Conservation (phyloP, 2,797 vertebrate species). For the Sebastes oblongus region DNA sequence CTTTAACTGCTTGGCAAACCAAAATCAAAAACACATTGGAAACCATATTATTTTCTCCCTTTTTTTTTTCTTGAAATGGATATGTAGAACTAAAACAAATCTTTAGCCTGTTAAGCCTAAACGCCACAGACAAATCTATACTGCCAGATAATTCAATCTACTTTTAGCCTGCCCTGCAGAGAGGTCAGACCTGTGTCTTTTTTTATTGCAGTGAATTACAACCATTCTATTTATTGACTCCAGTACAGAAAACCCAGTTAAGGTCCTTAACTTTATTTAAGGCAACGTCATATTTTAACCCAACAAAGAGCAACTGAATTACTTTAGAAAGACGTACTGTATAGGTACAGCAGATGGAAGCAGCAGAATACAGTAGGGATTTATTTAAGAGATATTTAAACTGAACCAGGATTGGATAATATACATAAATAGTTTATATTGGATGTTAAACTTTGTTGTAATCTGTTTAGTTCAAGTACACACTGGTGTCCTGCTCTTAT, state of each 20-base stretch:
- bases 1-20: background rate
- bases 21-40: background rate
- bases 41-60: background rate
- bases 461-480: background rate
- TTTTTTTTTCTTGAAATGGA: background rate
- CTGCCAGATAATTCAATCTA: background rate
- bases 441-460: background rate
- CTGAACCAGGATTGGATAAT: background rate
- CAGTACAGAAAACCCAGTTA: background rate
- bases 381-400: background rate
- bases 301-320: background rate
- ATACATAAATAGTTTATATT: background rate
- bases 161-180: background rate
- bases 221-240: background rate
- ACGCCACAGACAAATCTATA: background rate
- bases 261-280: constrained; percentile 18
- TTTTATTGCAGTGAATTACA: background rate
- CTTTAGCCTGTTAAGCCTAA: background rate
- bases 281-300: background rate
- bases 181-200: background rate
- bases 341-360: background rate
- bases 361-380: background rate
- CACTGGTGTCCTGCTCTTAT: background rate
- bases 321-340: background rate
- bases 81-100: background rate